Evolutionary conservation across 2,797 vertebrate species (phyloP), one percentile per base, ranked within the genome.

Genomic region (Melanotaenia nigrans): DNA sequence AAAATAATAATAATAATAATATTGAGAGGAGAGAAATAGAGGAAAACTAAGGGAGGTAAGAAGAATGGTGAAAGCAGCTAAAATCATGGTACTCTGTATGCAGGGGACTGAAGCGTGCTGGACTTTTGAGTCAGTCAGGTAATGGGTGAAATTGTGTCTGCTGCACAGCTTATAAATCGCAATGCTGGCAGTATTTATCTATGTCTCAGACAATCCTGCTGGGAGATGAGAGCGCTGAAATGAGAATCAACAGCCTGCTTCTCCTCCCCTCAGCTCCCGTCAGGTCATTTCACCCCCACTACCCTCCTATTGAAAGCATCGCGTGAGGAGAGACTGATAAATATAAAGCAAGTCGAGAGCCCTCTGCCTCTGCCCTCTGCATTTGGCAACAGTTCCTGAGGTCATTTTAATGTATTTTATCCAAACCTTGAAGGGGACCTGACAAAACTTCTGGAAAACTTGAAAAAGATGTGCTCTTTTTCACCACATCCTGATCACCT

Each of bases 111-210:
- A 68, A 71, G 81, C 79, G 47, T 73, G 81, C 74, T 82, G 84
- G 87, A 87, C 90, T 85, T 85, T 85, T 65, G 84, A 90, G 86
- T 79, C 84, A 56, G 78, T 82, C 78, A 75, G 88, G 91, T 93
- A 93, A 91, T 86, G 84, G 89, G 81, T 82, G 78, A 82, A 92
- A 93, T 88, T 88, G 88, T 89, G 85, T 84, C 85, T 81, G 87
- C 87, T 69, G 84, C 85, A 82, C 75, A 86, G 90, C 89, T 91
- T 90, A 90, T 90, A 91, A 92, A 92, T 90, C 66, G 85, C 88
- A 85, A 77, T n/a, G 81, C 82, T 83, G 90, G 92, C 90, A 89
- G 90, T 91, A 92, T 92, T 92, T 93, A 92, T 93, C 89, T 91
- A 78, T 77, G 92, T 91, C 90, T 86, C 90, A 90, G 87, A 88